phyloP scores from a whole-genome alignment of 2,113 vertebrate species.

The Indicator maculatus region DNA sequence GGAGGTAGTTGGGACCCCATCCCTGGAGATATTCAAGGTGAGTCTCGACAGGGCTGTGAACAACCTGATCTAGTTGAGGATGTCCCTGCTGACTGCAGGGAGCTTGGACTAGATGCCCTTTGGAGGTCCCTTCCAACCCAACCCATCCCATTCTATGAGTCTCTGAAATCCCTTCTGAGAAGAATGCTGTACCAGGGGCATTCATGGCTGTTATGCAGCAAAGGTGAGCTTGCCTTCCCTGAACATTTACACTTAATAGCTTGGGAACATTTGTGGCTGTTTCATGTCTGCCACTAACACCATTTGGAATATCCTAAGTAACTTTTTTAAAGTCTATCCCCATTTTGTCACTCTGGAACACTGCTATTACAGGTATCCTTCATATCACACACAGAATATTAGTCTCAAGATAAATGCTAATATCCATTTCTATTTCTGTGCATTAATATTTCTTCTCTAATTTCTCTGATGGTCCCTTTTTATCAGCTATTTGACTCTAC shows the following conservation, averaged over 20 bases:
- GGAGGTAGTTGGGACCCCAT: too few relatives aligned
- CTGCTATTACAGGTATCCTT: not conserved
- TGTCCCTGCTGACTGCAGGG: too few relatives aligned
- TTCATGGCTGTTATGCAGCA: not conserved
- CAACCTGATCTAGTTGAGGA: too few relatives aligned
- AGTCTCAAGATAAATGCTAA: slow-evolving; percentile 13
- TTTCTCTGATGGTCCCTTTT: not conserved
- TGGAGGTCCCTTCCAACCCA: too few relatives aligned
- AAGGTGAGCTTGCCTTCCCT: not conserved
- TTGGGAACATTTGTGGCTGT: not conserved
- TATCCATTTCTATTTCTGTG: not conserved
- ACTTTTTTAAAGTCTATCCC: not conserved
- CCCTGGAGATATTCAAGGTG: too few relatives aligned
- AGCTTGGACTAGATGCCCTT: too few relatives aligned
- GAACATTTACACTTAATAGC: not conserved
- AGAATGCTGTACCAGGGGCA: not conserved
- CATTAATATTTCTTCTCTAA: slow-evolving; percentile 13
- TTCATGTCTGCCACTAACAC: not conserved
- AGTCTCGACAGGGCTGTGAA: too few relatives aligned
- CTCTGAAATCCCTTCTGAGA: not conserved
- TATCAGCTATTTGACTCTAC: slow-evolving; percentile 13
- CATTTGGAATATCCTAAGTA: not conserved
- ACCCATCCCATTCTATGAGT: too few relatives aligned
- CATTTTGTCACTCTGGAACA: not conserved
- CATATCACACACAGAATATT: not conserved